Evolutionary conservation across 2,113 vertebrate species (phyloP).

Genomic region (Oryzias curvinotus): DNA sequence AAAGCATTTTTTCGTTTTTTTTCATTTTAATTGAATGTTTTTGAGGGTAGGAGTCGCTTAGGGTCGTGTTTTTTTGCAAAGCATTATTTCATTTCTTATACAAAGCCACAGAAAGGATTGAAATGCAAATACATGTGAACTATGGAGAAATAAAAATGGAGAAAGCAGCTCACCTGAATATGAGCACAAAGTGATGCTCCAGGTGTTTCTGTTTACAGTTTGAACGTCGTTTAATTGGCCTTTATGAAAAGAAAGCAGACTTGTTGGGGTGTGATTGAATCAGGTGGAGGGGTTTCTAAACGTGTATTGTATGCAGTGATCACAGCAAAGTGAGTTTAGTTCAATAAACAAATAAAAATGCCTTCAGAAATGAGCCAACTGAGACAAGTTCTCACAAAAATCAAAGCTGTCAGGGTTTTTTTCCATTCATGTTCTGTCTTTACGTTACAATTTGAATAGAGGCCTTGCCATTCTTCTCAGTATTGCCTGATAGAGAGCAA

Average conservation of each 20-base stretch:
- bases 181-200: background rate
- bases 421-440: conserved; percentile 65
- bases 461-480: conserved; percentile 81
- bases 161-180: conserved; percentile 33
- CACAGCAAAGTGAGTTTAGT: background rate
- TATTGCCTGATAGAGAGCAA: conserved; percentile 70
- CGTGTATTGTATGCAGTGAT: conserved; percentile 9
- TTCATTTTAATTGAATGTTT: background rate
- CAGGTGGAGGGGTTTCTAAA: conserved; percentile 13
- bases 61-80: conserved; percentile 31
- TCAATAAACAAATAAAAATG: conserved; percentile 17
- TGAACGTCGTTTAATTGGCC: conserved; percentile 8
- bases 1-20: conserved; percentile 1
- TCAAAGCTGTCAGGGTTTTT: conserved; percentile 41
- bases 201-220: conserved; percentile 9
- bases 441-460: conserved; percentile 66
- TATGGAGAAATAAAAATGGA: conserved; percentile 25
- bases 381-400: conserved; percentile 22
- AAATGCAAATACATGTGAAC: conserved; percentile 41
- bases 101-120: conserved; percentile 31
- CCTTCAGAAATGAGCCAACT: conserved; percentile 25
- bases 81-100: conserved; percentile 35
- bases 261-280: conserved; percentile 3
- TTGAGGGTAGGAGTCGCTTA: conserved; percentile 21
- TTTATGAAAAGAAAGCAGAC: background rate